A percentile compares a stretch with the other conserved stretches of the same genome.
phyloP scores from a whole-genome alignment of 2,888 invertebrate species.

The Halictus ligatus region DNA sequence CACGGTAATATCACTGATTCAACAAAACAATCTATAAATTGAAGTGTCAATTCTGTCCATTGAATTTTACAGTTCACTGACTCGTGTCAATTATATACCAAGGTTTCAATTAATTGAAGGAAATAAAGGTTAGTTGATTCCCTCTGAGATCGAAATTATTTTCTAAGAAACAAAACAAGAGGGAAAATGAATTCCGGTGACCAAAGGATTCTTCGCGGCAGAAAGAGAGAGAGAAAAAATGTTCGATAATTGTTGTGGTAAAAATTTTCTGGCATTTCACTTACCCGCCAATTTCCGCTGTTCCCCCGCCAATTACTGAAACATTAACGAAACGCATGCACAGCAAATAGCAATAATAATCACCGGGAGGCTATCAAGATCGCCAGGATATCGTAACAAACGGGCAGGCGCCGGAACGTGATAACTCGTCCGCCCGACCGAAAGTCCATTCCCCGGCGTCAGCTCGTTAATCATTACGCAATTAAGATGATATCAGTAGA shows the following conservation, averaged over 20 bases:
- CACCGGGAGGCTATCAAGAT: slow-evolving; percentile 21
- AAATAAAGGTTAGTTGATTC: not conserved
- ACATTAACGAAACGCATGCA: not conserved
- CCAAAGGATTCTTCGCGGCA: too few relatives aligned
- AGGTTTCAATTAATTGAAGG: too few relatives aligned
- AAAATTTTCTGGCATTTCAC: not conserved
- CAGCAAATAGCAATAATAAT: slow-evolving; percentile 2
- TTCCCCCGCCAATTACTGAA: not conserved
- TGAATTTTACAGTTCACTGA: too few relatives aligned
- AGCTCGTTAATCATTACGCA: slow-evolving; percentile 41
- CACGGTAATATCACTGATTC: too few relatives aligned
- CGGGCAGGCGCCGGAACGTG: slow-evolving; percentile 12
- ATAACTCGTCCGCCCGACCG: slow-evolving; percentile 1
- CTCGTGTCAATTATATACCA: too few relatives aligned
- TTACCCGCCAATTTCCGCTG: not conserved
- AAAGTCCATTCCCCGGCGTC: slow-evolving; percentile 33
- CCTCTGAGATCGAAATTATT: not conserved
- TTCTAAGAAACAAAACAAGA: not conserved
- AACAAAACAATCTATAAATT: too few relatives aligned
- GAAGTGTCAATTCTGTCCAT: too few relatives aligned
- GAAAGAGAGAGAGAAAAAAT: too few relatives aligned
- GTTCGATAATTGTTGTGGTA: not conserved
- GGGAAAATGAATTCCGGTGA: not conserved
- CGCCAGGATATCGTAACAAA: slow-evolving; percentile 22
- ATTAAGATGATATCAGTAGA: slow-evolving; percentile 48